Conservation (phyloP, 2,113 vertebrate genomes). For the Indri indri region DNA sequence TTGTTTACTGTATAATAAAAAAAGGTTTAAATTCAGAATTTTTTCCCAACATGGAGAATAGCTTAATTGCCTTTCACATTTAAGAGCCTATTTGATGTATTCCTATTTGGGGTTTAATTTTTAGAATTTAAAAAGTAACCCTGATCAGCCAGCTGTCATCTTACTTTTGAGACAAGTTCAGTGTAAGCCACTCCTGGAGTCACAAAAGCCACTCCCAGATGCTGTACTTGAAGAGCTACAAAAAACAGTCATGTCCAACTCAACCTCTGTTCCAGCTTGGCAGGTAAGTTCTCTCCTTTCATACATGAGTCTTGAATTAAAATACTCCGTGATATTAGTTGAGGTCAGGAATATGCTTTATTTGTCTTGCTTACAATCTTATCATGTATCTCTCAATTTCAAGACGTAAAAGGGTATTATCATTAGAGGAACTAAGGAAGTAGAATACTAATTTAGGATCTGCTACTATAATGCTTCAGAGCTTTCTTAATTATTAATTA, state of each 20-base stretch:
- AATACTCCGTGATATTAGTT: neutral
- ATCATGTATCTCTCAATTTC: neutral
- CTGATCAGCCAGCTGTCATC: constrained; percentile 90
- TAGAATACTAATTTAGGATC: neutral
- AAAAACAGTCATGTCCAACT: constrained; percentile 89
- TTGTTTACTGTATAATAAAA: constrained; percentile 24
- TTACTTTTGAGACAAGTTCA: constrained; percentile 94
- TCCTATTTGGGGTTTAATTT: constrained; percentile 64
- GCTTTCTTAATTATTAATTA: neutral
- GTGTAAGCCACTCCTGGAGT: constrained; percentile 89
- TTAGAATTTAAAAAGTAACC: constrained; percentile 91
- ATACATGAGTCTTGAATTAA: neutral
- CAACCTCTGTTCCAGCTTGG: constrained; percentile 92
- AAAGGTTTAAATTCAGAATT: constrained; percentile 29
- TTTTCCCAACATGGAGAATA: neutral
- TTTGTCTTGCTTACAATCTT: neutral
- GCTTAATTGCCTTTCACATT: constrained; percentile 7
- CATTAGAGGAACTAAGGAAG: neutral
- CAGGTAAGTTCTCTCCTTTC: constrained; percentile 86
- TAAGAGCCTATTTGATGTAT: neutral
- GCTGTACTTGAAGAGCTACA: constrained; percentile 90
- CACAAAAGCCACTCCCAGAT: constrained; percentile 86
- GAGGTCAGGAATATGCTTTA: neutral
- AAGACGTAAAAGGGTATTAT: neutral
- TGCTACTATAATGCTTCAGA: neutral